Evolutionary conservation across 2,113 vertebrate species (phyloP), one percentile per base, ranked within the genome.

Genomic region (Brachyhypopomus gauderio): DNA sequence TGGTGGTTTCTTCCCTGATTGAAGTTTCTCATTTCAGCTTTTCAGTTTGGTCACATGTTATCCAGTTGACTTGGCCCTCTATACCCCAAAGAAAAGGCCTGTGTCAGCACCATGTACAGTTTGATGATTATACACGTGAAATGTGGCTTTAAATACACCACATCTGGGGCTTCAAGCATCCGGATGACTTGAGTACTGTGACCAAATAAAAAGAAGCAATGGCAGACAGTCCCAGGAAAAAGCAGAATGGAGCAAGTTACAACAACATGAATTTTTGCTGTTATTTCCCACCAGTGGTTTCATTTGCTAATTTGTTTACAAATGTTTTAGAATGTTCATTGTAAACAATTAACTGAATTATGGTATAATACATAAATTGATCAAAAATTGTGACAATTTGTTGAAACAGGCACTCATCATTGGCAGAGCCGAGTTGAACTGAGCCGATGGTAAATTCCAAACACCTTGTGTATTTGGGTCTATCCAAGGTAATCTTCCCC

Each of bases 401-500:
- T 41, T 41, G 5, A 9, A 9, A 12, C 14, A 52, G 45, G 12
- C 45, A 52, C 1, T 3, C 45, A 48, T 11, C 12, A 5, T 9
- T 8, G 12, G 3, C 1, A 48, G n/a, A n/a, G n/a, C n/a, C n/a
- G n/a, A n/a, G n/a, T 48, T 48, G 9, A 48, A 9, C 45, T 11
- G 45, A 48, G 9, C 45, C 45, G 12, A 48, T 11, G 6, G 45
- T 48, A 48, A 5, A 48, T 48, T 48, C 12, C 6, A 48, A 48
- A 48, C 7, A 4, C 38, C 7, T 38, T 38, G 72, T 77, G 72
- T 27, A 84, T 72, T 72, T 8, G 64, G 27, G 73, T 80, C 36
- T 0, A 0, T 0, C 59, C n/a, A 79, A 36, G 52, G 41, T 63
- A n/a, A 55, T 73, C 58, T 74, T 71, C 67, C 52, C 20, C 83